Evolutionary conservation across 2,888 invertebrate species (phyloP), one percentile per base, ranked within the genome.

Genomic region (Cybosia mesomella): DNA sequence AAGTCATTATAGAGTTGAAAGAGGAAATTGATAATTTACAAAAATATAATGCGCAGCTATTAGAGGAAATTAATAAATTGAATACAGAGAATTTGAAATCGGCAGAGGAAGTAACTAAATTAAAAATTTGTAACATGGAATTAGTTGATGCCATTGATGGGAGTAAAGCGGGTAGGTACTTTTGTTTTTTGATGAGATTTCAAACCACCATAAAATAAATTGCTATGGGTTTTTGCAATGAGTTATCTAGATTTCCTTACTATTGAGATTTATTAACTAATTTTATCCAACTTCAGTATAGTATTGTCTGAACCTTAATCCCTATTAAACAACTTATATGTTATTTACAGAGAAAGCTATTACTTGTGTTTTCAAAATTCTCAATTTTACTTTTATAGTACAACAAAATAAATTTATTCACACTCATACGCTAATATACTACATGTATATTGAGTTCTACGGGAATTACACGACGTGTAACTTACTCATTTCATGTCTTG

Each of bases 151-250:
- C 36, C 18, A 62, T 66, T 54, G 49, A 39, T 4, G 21, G 53
- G 57, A 87, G 87, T 58, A 85, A 82, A 80, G 77, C 76, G 71
- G 88, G 92, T 92, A 81, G 70, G 72, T 3, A 58, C 3, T 24
- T 15, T 24, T 49, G 49, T 49, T 43, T 5, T 4, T 39, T 43
- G 18, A 43, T n/a, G 18, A 8, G 18, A n/a, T n/a, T n/a, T n/a
- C 8, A 18, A 49, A 49, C n/a, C 8, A n/a, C n/a, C n/a, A 4
- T 18, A 43, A 43, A 18, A 39, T 36, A 36, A 36, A 36, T 13
- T 36, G 36, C 15, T 39, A 39, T 39, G 13, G 15, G 0, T 43
- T 18, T 7, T 43, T 43, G 18, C 15, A 39, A 39, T 15, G 5
- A 4, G 10, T 36, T 13, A 36, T 13, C n/a, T n/a, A n/a, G n/a